phyloP scores from a whole-genome alignment of 2,113 vertebrate species.

The Astur gentilis region DNA sequence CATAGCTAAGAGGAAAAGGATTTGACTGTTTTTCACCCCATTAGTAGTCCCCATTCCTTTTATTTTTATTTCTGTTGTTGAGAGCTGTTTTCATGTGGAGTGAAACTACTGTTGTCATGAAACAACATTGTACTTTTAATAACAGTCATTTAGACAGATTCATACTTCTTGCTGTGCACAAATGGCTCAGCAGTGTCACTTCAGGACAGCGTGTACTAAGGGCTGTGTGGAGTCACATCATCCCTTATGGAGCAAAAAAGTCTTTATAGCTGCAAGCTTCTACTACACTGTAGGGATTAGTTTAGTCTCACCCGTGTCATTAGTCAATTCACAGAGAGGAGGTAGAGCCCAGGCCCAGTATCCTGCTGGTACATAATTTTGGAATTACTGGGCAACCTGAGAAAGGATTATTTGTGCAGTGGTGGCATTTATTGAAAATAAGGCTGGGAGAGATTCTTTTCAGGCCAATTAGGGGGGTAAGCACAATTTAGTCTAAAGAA shows the following conservation, averaged over 20 bases:
- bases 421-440: neutral
- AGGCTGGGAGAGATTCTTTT: neutral
- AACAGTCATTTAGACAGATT: slow-evolving; percentile 5
- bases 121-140: neutral
- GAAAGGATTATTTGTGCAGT: neutral
- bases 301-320: neutral
- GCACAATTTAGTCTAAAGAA: neutral
- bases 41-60: neutral
- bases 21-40: neutral
- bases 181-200: neutral
- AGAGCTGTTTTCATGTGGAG: neutral
- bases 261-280: neutral
- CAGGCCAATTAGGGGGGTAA: neutral
- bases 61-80: neutral
- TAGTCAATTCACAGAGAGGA: neutral
- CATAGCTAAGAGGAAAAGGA: neutral
- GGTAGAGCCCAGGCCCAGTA: neutral
- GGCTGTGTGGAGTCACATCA: neutral
- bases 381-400: neutral
- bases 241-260: neutral
- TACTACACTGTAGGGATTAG: neutral
- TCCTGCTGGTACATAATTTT: neutral
- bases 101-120: neutral
- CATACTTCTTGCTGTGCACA: slow-evolving; percentile 5
- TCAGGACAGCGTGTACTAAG: neutral